Evolutionary conservation across 2,888 invertebrate genomes (phyloP).

Genomic region (Microplitis deprimator): DNA sequence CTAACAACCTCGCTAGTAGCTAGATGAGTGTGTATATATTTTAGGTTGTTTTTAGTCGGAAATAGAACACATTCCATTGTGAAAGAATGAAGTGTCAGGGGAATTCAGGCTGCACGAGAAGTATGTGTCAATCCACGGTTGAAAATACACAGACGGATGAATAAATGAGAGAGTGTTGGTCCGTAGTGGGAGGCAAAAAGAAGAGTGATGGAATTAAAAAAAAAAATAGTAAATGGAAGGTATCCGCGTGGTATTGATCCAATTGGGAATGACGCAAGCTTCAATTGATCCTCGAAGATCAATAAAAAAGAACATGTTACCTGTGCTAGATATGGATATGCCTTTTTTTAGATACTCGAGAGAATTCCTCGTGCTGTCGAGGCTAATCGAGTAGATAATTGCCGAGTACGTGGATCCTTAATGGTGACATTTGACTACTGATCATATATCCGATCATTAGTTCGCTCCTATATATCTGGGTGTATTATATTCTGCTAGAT

Average conservation of each 20-base stretch:
- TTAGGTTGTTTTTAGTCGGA: not conserved
- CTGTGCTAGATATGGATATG: not conserved
- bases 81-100: conserved; percentile 31
- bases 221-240: conserved; percentile 5
- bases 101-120: conserved; percentile 25
- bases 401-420: not conserved
- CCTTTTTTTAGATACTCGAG: not conserved
- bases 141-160: conserved; percentile 35
- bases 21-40: not conserved
- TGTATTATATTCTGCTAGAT: not conserved
- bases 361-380: not conserved
- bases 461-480: not conserved
- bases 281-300: conserved; percentile 9
- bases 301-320: not conserved
- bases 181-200: not conserved
- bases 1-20: not conserved
- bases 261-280: conserved; percentile 18
- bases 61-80: conserved; percentile 27
- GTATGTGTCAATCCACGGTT: conserved; percentile 34
- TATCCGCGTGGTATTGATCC: conserved; percentile 11
- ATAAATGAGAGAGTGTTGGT: conserved; percentile 33
- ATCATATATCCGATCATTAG: not conserved
- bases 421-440: not conserved
- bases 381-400: not conserved
- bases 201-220: conserved; percentile 15